These are phyloP conservation scores for Platerodrilus igneus DNA, from an alignment of 2,888 invertebrate genomes.

Conservation along the genomic window DNA sequence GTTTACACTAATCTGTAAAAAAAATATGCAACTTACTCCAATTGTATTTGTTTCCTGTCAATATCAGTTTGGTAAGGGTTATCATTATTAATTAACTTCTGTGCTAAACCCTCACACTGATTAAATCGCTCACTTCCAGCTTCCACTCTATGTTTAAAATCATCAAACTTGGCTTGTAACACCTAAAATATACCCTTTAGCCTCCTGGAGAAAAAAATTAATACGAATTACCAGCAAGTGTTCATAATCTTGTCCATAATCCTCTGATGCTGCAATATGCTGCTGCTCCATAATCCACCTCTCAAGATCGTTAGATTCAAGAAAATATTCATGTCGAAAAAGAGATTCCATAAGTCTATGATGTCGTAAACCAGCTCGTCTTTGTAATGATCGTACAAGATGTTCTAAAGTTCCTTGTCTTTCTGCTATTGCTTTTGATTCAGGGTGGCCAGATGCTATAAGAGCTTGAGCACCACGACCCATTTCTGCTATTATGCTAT, in stretches of 20 bases:
- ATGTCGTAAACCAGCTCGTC: conserved; percentile 73
- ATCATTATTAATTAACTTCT: conserved; percentile 79
- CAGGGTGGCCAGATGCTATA: conserved; percentile 77
- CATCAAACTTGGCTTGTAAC: conserved; percentile 85
- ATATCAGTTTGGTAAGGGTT: conserved; percentile 83
- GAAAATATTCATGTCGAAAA: conserved; percentile 82
- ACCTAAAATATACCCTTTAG: conserved; percentile 53
- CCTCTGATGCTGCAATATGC: conserved; percentile 83
- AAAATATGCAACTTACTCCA: conserved; percentile 60
- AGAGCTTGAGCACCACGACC: conserved; percentile 79
- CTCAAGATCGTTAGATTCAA: conserved; percentile 85
- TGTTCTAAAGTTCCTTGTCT: conserved; percentile 73
- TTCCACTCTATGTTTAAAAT: conserved; percentile 86
- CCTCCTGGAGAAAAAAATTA: conserved; percentile 1
- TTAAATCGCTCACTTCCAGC: conserved; percentile 86
- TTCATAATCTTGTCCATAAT: conserved; percentile 92
- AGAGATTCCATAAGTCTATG: conserved; percentile 86
- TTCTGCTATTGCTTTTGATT: conserved; percentile 72
- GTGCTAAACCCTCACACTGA: conserved; percentile 85
- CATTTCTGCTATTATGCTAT: conserved; percentile 89
- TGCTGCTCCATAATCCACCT: conserved; percentile 90
- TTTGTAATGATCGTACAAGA: conserved; percentile 74
- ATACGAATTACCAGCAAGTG: conserved; percentile 68
- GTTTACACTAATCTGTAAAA: background rate
- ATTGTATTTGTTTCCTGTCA: conserved; percentile 77